A percentile compares a stretch with the other conserved stretches of the same genome.
Evolutionary conservation across 2,113 vertebrate species (phyloP).

Genomic region (Dasyornis broadbenti): DNA sequence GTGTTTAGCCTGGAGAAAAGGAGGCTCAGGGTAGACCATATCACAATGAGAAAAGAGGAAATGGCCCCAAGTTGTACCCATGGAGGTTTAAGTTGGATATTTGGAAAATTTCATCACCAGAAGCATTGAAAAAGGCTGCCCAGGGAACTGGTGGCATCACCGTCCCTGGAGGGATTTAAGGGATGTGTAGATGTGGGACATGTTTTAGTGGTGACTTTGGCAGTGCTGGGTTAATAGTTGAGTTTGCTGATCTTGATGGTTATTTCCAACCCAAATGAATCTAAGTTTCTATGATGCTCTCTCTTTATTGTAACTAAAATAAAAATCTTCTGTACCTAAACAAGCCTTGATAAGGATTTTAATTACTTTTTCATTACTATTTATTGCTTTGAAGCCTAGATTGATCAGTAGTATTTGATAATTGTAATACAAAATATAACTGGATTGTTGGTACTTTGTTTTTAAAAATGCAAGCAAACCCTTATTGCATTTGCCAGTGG

Average conservation of each 20-base stretch:
- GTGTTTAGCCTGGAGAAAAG: background rate
- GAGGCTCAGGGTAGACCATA: background rate
- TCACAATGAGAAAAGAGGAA: background rate
- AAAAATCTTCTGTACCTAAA: background rate
- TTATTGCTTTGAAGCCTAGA: background rate
- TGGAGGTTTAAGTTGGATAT: background rate
- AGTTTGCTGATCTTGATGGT: background rate
- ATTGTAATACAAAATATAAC: background rate
- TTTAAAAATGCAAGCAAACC: background rate
- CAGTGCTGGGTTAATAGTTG: background rate
- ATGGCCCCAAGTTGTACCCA: background rate
- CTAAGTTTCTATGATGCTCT: background rate
- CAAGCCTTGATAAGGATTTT: background rate
- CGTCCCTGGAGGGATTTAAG: background rate
- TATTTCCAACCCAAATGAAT: background rate
- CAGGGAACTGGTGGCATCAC: background rate
- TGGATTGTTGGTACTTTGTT: background rate
- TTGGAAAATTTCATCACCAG: background rate
- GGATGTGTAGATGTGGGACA: background rate
- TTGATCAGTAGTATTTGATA: background rate
- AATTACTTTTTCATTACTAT: background rate
- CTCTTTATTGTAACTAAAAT: background rate
- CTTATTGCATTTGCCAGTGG: background rate
- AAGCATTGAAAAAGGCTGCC: background rate
- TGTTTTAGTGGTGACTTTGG: background rate